Base-by-base conservation (phyloP, 53 echinoderm and acorn worm genomes). In the Henricia sp. region DNA sequence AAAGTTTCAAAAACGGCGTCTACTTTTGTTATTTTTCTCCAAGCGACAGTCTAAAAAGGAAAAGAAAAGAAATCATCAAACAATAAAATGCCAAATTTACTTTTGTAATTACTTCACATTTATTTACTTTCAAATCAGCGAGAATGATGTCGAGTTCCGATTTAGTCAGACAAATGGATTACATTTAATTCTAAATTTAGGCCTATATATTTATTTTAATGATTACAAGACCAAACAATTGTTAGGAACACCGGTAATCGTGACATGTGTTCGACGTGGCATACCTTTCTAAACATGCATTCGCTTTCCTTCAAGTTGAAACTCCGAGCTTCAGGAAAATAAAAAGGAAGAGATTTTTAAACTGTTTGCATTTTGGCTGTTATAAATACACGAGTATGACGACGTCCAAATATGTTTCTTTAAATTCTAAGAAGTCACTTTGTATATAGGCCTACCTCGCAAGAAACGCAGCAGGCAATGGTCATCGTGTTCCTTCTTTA, bases 401-500 rank as follows among this genome's bases (percentile, higher is more conserved):
- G n/a, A n/a, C n/a, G n/a, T n/a, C n/a, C n/a, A n/a, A n/a, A n/a
- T n/a, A n/a, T n/a, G n/a, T n/a, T n/a, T n/a, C n/a, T n/a, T n/a
- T n/a, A n/a, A n/a, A n/a, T n/a, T n/a, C n/a, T n/a, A n/a, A n/a
- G n/a, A n/a, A n/a, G n/a, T n/a, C n/a, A n/a, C n/a, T n/a, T n/a
- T n/a, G n/a, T n/a, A n/a, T n/a, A n/a, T n/a, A n/a, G 17, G 16
- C 52, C 21, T 52, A 52, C 52, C 52, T 6, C 52, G 4, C 5
- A 52, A 23, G 52, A 6, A 52, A 17, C 52, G 17, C 3, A 52
- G 52, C 2, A 52, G 52, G 52, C 52, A 52, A 14, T 52, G 52
- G 16, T 52, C 52, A 52, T 52, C 52, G 52, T 52, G 52, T 52
- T 52, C 52, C 21, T 52, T 23, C 52, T 52, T 52, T 23, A 52